Percentiles rank a stretch among this genome's conserved stretches.
Conservation (phyloP, 1,140 invertebrate species). For the Dinoponera quadriceps region DNA sequence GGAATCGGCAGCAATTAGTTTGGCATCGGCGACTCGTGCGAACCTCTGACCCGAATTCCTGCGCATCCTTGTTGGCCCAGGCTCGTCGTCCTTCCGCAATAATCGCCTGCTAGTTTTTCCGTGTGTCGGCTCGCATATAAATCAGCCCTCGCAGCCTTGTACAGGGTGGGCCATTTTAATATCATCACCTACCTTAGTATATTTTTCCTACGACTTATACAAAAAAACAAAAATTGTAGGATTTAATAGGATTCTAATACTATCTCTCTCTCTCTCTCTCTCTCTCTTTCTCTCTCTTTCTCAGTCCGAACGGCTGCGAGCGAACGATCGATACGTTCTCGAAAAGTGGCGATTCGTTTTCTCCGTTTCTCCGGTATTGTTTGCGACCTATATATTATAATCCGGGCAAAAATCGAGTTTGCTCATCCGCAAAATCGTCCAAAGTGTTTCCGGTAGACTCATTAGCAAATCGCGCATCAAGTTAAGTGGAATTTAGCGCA, state of each 20-base stretch:
- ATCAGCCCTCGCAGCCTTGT: neutral
- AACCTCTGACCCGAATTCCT: neutral
- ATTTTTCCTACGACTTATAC: too few species aligned
- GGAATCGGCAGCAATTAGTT: constrained; percentile 23
- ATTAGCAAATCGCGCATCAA: neutral
- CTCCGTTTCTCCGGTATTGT: too few species aligned
- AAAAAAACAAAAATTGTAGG: too few species aligned
- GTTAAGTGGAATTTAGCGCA: constrained; percentile 1
- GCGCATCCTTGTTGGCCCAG: neutral
- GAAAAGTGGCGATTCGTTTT: neutral
- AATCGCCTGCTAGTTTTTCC: neutral
- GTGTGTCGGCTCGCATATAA: neutral
- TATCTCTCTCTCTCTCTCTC: too few species aligned
- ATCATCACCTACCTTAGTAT: too few species aligned
- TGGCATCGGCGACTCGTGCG: constrained; percentile 2
- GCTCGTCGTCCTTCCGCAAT: neutral
- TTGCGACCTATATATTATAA: neutral
- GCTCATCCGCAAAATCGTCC: neutral
- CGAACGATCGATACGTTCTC: neutral
- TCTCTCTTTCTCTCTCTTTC: too few species aligned
- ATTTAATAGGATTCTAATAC: too few species aligned
- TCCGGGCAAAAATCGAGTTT: neutral
- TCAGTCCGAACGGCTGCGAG: neutral
- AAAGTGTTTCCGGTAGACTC: neutral
- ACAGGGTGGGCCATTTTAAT: too few species aligned